phyloP scores from a whole-genome alignment of 2,113 vertebrate genomes.

The Lophura nycthemera region DNA sequence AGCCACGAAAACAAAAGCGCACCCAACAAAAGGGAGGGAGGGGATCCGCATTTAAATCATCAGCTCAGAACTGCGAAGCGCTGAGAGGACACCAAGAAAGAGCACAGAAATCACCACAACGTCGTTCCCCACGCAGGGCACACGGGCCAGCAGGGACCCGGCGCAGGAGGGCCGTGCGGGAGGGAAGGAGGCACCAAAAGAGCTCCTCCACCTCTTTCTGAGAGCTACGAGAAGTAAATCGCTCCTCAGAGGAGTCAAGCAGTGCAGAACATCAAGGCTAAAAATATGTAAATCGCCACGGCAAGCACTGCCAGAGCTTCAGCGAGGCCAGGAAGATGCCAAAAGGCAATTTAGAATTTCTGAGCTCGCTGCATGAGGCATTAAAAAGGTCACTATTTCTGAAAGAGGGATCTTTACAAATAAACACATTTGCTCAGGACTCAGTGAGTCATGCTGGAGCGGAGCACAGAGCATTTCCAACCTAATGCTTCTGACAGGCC shows the following conservation, averaged over 20 bases:
- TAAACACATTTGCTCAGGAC: slow-evolving; percentile 60
- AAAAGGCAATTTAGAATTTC: slow-evolving; percentile 23
- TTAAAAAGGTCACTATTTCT: slow-evolving; percentile 64
- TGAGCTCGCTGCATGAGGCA: slow-evolving; percentile 3
- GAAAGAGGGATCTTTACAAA: slow-evolving; percentile 63
- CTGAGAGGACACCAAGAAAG: neutral
- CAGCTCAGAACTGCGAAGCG: neutral
- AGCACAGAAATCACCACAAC: neutral
- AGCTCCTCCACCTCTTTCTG: neutral
- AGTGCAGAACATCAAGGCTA: neutral
- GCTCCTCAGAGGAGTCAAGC: neutral
- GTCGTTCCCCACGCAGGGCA: no score
- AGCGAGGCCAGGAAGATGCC: neutral
- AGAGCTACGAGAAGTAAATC: neutral
- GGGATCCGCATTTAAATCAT: slow-evolving; percentile 38
- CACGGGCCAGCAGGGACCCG: no score
- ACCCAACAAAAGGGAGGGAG: slow-evolving; percentile 30
- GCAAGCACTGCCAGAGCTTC: slow-evolving; percentile 30
- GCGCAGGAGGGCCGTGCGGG: no score
- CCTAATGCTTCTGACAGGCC: slow-evolving; percentile 61
- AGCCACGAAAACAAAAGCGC: slow-evolving; percentile 29
- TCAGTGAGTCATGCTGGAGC: slow-evolving; percentile 44
- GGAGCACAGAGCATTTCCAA: slow-evolving; percentile 46
- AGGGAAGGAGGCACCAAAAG: no score
- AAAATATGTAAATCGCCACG: neutral